phyloP scores from a whole-genome alignment of 2,797 vertebrate genomes.

The Pseudochromis fuscus region DNA sequence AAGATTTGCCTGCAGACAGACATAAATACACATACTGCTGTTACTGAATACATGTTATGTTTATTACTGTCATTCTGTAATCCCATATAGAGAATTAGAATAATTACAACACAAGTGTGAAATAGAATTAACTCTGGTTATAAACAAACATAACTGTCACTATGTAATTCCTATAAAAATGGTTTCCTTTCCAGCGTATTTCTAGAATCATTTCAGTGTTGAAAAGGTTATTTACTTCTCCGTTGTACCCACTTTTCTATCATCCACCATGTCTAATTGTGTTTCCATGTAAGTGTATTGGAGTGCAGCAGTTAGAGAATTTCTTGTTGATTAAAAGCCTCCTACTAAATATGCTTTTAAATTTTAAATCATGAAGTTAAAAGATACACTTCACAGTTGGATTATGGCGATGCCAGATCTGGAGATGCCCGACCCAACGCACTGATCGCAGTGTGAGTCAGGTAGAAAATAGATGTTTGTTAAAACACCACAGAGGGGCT shows the following conservation, averaged over 20 bases:
- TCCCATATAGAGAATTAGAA: neutral
- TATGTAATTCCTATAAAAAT: neutral
- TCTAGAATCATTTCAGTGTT: conserved; percentile 1
- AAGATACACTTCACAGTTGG: neutral
- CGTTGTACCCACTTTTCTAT: neutral
- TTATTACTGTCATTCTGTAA: neutral
- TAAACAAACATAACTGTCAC: neutral
- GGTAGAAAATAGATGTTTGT: neutral
- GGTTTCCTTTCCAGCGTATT: neutral
- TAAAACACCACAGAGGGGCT: neutral
- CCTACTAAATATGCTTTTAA: conserved; percentile 16
- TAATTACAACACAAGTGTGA: neutral
- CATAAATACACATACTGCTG: conserved; percentile 11
- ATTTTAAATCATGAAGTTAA: conserved; percentile 8
- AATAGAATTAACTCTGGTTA: neutral
- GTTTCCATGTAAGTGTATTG: conserved; percentile 21
- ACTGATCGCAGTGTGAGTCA: neutral
- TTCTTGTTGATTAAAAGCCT: conserved; percentile 12
- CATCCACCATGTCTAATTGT: conserved; percentile 24
- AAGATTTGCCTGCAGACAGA: conserved; percentile 15
- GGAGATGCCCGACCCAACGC: neutral
- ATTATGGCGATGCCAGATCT: neutral
- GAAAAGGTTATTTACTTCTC: conserved; percentile 16
- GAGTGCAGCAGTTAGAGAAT: neutral
- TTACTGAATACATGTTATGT: neutral